Evolutionary conservation across 2,888 invertebrate genomes (phyloP), one percentile per base, ranked within the genome.

Genomic region (Drosophila nr. perissopoda): DNA sequence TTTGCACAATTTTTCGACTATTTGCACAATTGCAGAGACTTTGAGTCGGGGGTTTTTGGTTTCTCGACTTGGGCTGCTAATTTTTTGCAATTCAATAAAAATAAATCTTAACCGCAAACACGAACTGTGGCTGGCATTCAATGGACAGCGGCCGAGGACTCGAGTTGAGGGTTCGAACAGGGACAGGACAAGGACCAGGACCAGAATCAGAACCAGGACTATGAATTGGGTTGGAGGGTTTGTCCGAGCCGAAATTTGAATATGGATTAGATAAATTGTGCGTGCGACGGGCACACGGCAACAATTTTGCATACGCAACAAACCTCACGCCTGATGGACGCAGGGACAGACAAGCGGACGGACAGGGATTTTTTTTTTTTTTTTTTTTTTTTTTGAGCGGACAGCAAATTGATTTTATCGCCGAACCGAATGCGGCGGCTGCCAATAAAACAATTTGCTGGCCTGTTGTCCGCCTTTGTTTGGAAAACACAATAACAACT

Each of bases 201-300:
- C 42, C 51, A 31, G 21, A 4, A 13, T 2, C 18, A 11, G 10
- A 18, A 7, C 11, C 13, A 11, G n/a, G 11, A 13, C 38, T 18
- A 31, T 33, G 16, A 42, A 46, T 25, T 16, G 58, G 48, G 46
- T 21, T 60, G 27, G 46, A 36, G 52, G 64, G 61, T 66, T 74
- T 78, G 87, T 77, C 87, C 73, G 79, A 57, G 13, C 34, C 5
- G 11, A 74, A 82, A 90, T 89, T 90, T 87, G 86, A 90, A 87
- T 87, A 87, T 90, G 90, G 89, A 87, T 87, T 89, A 87, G 80
- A 76, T 71, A 87, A 90, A 89, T 89, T 82, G 86, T 77, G 90
- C 89, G 85, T 90, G 84, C 73, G 72, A 60, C 70, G 63, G 67
- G 42, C 78, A 60, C 52, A 66, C 48, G 65, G 60, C 69, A 59